Evolutionary conservation across 2,113 vertebrate genomes (phyloP).

Genomic region (Phyllostomus discolor): DNA sequence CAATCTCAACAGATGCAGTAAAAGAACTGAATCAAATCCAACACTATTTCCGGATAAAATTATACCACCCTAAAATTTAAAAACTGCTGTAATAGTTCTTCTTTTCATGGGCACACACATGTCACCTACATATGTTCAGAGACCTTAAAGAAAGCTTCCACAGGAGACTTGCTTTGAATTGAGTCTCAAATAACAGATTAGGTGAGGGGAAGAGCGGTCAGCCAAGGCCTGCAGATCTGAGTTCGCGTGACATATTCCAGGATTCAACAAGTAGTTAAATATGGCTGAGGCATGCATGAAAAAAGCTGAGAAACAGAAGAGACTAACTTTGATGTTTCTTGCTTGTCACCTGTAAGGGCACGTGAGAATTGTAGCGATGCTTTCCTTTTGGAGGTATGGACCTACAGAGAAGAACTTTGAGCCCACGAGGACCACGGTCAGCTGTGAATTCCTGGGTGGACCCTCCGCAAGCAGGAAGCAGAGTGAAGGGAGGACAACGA

Average conservation of each 20-base stretch:
- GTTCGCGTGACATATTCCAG: not conserved
- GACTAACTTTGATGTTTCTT: not conserved
- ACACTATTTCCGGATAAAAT: not conserved
- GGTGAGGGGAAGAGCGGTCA: not conserved
- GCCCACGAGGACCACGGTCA: too few species aligned
- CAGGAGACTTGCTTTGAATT: not conserved
- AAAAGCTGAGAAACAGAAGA: not conserved
- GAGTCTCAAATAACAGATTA: not conserved
- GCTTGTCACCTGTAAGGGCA: not conserved
- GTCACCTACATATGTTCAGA: not conserved
- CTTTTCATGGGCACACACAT: not conserved
- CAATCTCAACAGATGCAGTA: not conserved
- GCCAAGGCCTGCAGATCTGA: not conserved
- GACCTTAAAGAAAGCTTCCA: not conserved
- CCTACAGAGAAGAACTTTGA: not conserved
- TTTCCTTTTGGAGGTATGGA: not conserved
- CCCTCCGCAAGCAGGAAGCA: not conserved
- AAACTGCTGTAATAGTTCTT: not conserved
- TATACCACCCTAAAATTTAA: not conserved
- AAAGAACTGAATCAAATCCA: not conserved
- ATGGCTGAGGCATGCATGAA: not conserved
- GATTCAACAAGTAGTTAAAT: not conserved
- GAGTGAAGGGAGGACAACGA: not conserved
- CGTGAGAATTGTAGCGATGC: not conserved
- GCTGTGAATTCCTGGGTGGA: not conserved